Evolutionary conservation across 23 tunicate species (phyloP).

Genomic region (Halocynthia aurantium): DNA sequence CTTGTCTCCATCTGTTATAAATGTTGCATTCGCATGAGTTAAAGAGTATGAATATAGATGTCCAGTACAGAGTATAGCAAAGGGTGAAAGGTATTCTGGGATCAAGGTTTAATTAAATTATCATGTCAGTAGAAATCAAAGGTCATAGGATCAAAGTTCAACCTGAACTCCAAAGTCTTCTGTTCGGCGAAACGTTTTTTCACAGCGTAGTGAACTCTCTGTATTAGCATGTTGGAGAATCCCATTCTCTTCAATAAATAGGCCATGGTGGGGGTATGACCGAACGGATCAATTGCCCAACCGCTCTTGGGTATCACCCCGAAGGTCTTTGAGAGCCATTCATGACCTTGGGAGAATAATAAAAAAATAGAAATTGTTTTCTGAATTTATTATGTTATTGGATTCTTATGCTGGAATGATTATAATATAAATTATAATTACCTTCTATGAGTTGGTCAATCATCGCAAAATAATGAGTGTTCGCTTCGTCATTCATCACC

Average conservation of each 20-base stretch:
- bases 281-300: constrained; percentile 98
- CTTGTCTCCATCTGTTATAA: constrained; percentile 62
- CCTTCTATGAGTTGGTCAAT: constrained; percentile 98
- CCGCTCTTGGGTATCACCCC: constrained; percentile 79
- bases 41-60: neutral
- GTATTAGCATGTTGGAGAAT: constrained; percentile 96
- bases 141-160: no score
- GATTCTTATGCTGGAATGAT: no score
- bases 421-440: neutral
- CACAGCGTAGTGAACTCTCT: constrained; percentile 87
- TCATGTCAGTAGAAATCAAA: constrained; percentile 4
- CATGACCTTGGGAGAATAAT: constrained; percentile 64
- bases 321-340: constrained; percentile 73
- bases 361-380: neutral
- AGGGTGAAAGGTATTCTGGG: neutral
- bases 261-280: constrained; percentile 95
- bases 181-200: constrained; percentile 67
- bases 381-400: no score
- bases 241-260: constrained; percentile 76
- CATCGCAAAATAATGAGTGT: constrained; percentile 98
- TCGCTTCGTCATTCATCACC: constrained; percentile 99
- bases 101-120: neutral
- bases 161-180: constrained; percentile 82
- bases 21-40: neutral
- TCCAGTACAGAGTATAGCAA: neutral